Evolutionary conservation across 2,888 invertebrate species (phyloP).

Genomic region (Oligia fasciuncula): DNA sequence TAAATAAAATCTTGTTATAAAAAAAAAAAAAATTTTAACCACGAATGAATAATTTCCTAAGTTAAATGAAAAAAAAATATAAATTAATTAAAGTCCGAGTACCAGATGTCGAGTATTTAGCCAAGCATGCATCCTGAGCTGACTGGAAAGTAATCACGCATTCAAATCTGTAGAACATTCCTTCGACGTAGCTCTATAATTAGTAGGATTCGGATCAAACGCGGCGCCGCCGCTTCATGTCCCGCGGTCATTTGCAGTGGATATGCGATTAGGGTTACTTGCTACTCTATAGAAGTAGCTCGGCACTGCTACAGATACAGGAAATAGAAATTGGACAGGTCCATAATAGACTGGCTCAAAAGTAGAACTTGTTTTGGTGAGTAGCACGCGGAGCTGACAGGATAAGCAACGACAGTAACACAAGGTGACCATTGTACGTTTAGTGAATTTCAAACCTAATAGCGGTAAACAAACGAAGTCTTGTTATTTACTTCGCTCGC

Average conservation of each 20-base stretch:
- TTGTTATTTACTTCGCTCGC: not conserved
- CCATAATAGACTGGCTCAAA: no score
- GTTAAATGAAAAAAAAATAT: constrained; percentile 26
- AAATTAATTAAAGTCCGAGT: constrained; percentile 22
- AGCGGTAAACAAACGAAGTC: not conserved
- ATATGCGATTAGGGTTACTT: not conserved
- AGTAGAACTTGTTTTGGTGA: not conserved
- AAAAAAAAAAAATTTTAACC: no score
- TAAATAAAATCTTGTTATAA: no score
- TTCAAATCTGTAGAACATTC: constrained; percentile 20
- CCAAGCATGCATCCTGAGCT: constrained; percentile 4
- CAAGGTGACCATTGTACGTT: not conserved
- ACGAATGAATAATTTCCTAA: not conserved
- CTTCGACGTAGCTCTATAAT: constrained; percentile 31
- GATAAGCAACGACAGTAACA: not conserved
- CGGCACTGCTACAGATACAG: not conserved
- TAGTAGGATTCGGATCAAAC: not conserved
- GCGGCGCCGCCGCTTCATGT: no score
- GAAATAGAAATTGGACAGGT: not conserved
- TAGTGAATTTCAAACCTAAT: not conserved
- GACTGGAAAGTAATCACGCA: constrained; percentile 32
- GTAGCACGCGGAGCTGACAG: not conserved
- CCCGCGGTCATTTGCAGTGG: not conserved
- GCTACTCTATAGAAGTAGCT: not conserved
- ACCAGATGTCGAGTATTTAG: not conserved